These are phyloP conservation scores for Drosophila cardini DNA, from an alignment of 1,140 invertebrate species.

Conservation along the genomic window DNA sequence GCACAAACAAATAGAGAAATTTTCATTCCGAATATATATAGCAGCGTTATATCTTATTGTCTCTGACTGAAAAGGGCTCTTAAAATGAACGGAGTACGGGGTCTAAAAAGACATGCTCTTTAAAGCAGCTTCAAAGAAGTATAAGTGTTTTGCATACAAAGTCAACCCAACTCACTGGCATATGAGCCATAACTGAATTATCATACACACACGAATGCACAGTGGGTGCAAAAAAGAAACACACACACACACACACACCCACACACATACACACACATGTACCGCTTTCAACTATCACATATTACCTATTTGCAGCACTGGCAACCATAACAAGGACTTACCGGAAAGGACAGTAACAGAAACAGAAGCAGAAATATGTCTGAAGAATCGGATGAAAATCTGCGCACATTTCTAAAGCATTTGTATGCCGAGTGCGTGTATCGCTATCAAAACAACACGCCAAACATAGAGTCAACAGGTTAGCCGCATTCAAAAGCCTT, in stretches of 20 bases:
- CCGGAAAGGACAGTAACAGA: neutral
- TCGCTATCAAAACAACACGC: slow-evolving; percentile 66
- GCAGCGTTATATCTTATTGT: too few relatives aligned
- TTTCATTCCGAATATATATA: too few relatives aligned
- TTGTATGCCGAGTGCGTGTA: slow-evolving; percentile 74
- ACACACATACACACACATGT: neutral
- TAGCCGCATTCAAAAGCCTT: slow-evolving; percentile 5
- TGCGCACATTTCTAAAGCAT: slow-evolving; percentile 67
- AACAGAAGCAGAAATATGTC: neutral
- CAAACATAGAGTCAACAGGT: slow-evolving; percentile 55
- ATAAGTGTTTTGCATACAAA: neutral
- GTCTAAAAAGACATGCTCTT: neutral
- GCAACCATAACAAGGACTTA: neutral
- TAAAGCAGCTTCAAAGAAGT: neutral
- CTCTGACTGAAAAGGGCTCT: too few relatives aligned
- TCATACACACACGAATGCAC: neutral
- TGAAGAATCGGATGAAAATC: slow-evolving; percentile 58
- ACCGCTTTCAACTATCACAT: neutral
- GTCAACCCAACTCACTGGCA: slow-evolving; percentile 11
- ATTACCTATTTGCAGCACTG: slow-evolving; percentile 21
- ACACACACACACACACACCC: neutral
- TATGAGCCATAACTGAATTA: slow-evolving; percentile 25
- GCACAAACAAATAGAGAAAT: too few relatives aligned
- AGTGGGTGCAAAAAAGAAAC: neutral
- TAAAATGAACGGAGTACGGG: too few relatives aligned